phyloP scores from a whole-genome alignment of 1,140 invertebrate genomes.

The Argopecten irradians region DNA sequence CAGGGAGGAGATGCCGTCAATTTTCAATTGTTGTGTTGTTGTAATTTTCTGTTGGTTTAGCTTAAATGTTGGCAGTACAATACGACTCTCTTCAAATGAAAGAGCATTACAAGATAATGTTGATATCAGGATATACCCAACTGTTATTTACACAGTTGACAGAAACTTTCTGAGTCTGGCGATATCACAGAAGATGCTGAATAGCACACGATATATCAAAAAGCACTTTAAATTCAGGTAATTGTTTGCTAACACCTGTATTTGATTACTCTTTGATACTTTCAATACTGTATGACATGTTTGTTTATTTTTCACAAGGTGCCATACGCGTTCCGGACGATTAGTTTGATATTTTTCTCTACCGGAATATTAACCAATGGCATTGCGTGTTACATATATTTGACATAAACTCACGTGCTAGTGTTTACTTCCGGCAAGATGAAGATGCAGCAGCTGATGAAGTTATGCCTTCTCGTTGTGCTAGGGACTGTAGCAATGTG shows the following conservation, averaged over 20 bases:
- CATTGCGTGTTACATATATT: background rate
- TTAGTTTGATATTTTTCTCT: background rate
- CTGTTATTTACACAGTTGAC: background rate
- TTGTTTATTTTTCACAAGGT: too few relatives aligned
- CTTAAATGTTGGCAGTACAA: background rate
- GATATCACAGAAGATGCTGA: background rate
- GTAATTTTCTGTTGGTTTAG: background rate
- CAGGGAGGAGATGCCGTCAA: background rate
- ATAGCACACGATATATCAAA: background rate
- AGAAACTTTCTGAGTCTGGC: background rate
- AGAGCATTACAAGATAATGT: background rate
- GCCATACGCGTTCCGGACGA: background rate
- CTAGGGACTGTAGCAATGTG: background rate
- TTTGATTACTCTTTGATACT: too few relatives aligned
- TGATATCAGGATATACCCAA: background rate
- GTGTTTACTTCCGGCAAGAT: background rate
- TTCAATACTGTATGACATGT: too few relatives aligned
- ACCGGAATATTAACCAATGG: background rate
- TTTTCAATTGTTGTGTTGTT: background rate
- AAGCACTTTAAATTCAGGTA: constrained; percentile 4
- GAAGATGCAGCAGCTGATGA: background rate
- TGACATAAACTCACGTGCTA: background rate
- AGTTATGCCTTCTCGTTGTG: background rate
- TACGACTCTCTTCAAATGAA: background rate
- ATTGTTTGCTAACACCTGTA: too few relatives aligned